Evolutionary conservation across 2,797 vertebrate genomes (phyloP).

Genomic region (Danio choprae): DNA sequence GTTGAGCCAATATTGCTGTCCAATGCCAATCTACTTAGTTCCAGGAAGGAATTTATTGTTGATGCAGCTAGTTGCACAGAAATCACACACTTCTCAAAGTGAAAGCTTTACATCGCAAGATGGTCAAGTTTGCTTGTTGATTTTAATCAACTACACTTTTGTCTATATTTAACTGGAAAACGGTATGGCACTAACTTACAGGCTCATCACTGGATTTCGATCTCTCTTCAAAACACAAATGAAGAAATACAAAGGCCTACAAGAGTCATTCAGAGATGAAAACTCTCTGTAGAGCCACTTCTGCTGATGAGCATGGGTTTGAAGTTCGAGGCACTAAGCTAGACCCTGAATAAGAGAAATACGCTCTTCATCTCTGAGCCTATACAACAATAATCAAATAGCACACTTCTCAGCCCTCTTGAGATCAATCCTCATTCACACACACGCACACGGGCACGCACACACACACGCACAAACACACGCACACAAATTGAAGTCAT

Average conservation of each 20-base stretch:
- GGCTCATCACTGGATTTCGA: not conserved
- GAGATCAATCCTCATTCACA: conserved; percentile 19
- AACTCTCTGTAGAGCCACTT: conserved; percentile 26
- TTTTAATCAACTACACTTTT: not conserved
- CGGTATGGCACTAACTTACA: conserved; percentile 2
- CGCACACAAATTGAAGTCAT: not conserved
- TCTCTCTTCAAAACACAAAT: conserved; percentile 2
- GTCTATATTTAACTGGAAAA: not conserved
- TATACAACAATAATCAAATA: conserved; percentile 32
- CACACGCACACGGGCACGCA: too few species aligned
- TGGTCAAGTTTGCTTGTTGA: not conserved
- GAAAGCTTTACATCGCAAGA: too few species aligned
- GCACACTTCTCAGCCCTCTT: conserved; percentile 12
- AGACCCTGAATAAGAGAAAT: conserved; percentile 15
- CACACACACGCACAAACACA: too few species aligned
- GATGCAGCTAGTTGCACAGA: not conserved
- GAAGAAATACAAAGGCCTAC: not conserved
- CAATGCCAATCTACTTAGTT: too few species aligned
- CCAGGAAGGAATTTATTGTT: not conserved
- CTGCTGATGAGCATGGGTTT: conserved; percentile 32
- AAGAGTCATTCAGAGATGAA: conserved; percentile 25
- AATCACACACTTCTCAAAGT: not conserved
- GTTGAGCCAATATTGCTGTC: not conserved
- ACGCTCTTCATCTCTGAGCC: conserved; percentile 34
- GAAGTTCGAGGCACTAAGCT: conserved; percentile 8